These are phyloP conservation scores for Drosophila orosa DNA, from an alignment of 1,140 invertebrate genomes.

Conservation along the genomic window DNA sequence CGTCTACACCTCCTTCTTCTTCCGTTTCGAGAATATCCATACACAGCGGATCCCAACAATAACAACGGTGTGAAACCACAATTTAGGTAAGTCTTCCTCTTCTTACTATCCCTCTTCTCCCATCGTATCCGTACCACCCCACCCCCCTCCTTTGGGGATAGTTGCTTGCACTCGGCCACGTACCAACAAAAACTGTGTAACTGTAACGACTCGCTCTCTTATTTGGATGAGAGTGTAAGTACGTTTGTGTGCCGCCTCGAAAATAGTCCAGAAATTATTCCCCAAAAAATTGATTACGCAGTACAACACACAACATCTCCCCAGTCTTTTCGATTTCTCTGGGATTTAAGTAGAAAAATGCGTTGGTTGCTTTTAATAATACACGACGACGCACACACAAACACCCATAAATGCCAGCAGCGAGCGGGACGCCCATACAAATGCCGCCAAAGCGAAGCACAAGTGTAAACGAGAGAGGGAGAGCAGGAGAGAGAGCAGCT, in stretches of 20 bases:
- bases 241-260: slow-evolving; percentile 37
- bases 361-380: slow-evolving; percentile 82
- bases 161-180: slow-evolving; percentile 26
- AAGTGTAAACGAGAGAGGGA: slow-evolving; percentile 52
- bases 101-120: slow-evolving; percentile 7
- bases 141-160: slow-evolving; percentile 8
- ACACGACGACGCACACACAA: slow-evolving; percentile 56
- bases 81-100: slow-evolving; percentile 67
- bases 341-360: slow-evolving; percentile 71
- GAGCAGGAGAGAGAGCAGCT: slow-evolving; percentile 50
- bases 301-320: slow-evolving; percentile 46
- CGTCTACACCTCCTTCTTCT: neutral
- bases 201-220: slow-evolving; percentile 46
- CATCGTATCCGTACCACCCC: slow-evolving; percentile 6
- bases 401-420: slow-evolving; percentile 11
- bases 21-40: slow-evolving; percentile 54
- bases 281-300: slow-evolving; percentile 77
- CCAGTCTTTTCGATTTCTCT: slow-evolving; percentile 61
- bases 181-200: slow-evolving; percentile 66
- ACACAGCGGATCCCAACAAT: slow-evolving; percentile 41
- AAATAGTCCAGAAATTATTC: slow-evolving; percentile 60
- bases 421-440: slow-evolving; percentile 16
- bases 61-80: slow-evolving; percentile 34
- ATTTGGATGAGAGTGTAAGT: slow-evolving; percentile 1
- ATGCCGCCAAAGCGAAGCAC: slow-evolving; percentile 45